Percentiles rank a stretch among this genome's conserved stretches.
Evolutionary conservation across 2,888 invertebrate genomes (phyloP).

Genomic region (Heteromurus nitidus): DNA sequence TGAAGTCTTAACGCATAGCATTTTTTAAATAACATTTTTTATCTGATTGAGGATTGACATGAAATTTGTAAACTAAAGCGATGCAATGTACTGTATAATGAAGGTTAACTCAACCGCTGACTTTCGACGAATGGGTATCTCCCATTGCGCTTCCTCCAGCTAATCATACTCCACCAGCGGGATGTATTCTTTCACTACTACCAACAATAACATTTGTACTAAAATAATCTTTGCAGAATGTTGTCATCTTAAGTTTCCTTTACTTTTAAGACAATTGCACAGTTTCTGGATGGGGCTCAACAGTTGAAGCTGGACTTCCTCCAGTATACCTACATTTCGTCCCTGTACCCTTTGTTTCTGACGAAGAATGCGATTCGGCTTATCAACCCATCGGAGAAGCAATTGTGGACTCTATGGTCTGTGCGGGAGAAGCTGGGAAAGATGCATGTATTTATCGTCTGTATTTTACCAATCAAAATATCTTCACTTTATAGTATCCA

Average conservation of each 20-base stretch:
- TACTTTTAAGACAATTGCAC: constrained; percentile 63
- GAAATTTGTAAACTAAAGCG: too few species aligned
- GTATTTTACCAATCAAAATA: not conserved
- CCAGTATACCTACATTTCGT: constrained; percentile 55
- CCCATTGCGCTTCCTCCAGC: constrained; percentile 73
- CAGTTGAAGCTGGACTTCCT: constrained; percentile 36
- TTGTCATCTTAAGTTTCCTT: not conserved
- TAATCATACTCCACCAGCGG: constrained; percentile 33
- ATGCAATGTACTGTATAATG: too few species aligned
- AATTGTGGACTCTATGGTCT: constrained; percentile 65
- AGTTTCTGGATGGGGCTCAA: constrained; percentile 74
- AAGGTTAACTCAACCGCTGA: constrained; percentile 72
- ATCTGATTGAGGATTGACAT: too few species aligned
- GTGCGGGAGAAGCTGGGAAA: constrained; percentile 61
- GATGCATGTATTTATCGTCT: constrained; percentile 27
- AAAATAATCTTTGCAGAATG: too few species aligned
- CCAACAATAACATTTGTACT: too few species aligned
- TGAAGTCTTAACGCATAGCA: too few species aligned
- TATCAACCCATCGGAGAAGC: constrained; percentile 38
- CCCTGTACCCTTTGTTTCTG: constrained; percentile 58
- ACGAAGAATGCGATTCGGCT: constrained; percentile 44
- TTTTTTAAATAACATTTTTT: too few species aligned
- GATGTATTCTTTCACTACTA: too few species aligned
- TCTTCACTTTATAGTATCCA: not conserved
- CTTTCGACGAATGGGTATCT: constrained; percentile 69